Evolutionary conservation across 2,113 vertebrate genomes (phyloP).

Genomic region (Psilopogon haemacephalus): DNA sequence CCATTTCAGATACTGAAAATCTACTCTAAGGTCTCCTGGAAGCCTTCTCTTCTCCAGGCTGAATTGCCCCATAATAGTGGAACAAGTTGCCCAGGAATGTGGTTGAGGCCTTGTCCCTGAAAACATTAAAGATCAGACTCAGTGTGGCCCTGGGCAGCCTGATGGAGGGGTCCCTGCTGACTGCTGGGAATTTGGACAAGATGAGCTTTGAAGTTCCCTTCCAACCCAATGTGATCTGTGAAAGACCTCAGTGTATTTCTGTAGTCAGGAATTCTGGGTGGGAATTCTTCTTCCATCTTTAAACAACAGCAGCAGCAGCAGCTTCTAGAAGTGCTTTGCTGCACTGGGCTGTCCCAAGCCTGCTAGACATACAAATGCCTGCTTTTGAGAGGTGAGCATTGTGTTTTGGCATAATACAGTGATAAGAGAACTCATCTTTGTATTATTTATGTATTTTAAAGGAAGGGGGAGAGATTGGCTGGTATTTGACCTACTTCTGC

Average conservation of each 20-base stretch:
- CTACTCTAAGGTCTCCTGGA: no score
- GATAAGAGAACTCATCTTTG: neutral
- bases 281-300: neutral
- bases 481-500: neutral
- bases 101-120: no score
- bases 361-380: neutral
- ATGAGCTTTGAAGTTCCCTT: no score
- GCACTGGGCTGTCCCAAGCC: neutral
- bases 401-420: accelerated
- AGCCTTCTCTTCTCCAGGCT: no score
- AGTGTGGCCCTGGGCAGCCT: no score
- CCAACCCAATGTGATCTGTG: no score
- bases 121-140: no score
- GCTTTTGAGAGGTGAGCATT: neutral
- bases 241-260: neutral
- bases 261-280: neutral
- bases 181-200: no score
- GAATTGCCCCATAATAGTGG: no score
- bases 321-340: neutral
- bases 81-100: no score
- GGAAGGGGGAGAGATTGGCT: neutral
- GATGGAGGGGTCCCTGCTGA: no score
- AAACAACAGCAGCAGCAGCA: neutral
- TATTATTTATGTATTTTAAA: neutral
- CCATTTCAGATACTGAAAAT: no score